Evolutionary conservation across 2,888 invertebrate genomes (phyloP).

Genomic region (Cosmorhoe ocellata): DNA sequence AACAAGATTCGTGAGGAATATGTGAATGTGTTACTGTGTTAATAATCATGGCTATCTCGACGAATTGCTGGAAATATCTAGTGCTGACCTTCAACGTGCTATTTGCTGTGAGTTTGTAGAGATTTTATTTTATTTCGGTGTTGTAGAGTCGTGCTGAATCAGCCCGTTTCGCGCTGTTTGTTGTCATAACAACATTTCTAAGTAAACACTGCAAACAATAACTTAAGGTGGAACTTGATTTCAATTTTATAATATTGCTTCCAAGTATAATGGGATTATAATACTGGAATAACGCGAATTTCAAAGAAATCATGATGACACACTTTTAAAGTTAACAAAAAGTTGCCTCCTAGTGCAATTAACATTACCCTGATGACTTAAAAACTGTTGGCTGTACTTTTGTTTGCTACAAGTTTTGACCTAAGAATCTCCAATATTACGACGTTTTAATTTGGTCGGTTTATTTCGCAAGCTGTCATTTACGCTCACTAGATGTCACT

Average conservation of each 20-base stretch:
- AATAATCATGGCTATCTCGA: conserved; percentile 70
- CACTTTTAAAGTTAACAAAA: conserved; percentile 23
- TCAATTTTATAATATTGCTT: neutral
- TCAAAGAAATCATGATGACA: conserved; percentile 17
- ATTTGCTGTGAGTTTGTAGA: conserved; percentile 65
- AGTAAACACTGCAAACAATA: conserved; percentile 19
- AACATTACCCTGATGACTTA: neutral
- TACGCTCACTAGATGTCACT: conserved; percentile 15
- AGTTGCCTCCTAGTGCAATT: conserved; percentile 14
- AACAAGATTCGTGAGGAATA: conserved; percentile 62
- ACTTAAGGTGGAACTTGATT: neutral
- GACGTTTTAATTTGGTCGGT: conserved; percentile 42
- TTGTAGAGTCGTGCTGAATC: conserved; percentile 39
- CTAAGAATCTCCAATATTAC: neutral
- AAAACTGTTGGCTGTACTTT: neutral
- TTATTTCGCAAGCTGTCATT: conserved; percentile 28
- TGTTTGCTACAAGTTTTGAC: neutral
- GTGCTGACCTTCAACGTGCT: conserved; percentile 75
- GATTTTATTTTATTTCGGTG: conserved; percentile 35
- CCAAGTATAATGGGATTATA: too few relatives aligned
- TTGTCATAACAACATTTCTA: conserved; percentile 69
- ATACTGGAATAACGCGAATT: neutral
- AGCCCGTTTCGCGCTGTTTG: conserved; percentile 43
- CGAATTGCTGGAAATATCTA: conserved; percentile 78
- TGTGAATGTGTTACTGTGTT: conserved; percentile 58